Evolutionary conservation across 2,888 invertebrate genomes (phyloP).

Genomic region (Melikaiella ostensackeni): DNA sequence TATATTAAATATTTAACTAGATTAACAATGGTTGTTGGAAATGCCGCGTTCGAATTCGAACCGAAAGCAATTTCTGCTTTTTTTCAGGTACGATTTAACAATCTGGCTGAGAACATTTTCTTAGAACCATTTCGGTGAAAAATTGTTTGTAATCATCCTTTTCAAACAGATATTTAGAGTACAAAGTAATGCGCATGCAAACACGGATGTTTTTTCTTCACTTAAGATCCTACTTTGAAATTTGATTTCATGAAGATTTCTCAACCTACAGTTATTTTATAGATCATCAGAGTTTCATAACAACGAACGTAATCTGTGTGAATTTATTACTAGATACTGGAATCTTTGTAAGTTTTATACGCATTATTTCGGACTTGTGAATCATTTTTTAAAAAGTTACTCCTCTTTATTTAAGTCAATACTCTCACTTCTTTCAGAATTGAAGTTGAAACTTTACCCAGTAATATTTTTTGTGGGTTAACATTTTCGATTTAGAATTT

Average conservation of each 20-base stretch:
- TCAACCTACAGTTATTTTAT: neutral
- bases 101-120: neutral
- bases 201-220: constrained; percentile 8
- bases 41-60: constrained; percentile 25
- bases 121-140: neutral
- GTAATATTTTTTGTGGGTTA: neutral
- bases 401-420: no score
- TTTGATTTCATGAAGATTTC: neutral
- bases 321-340: neutral
- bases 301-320: neutral
- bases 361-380: neutral
- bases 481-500: neutral
- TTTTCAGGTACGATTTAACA: constrained; percentile 32
- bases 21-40: neutral
- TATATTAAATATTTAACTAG: neutral
- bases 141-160: neutral
- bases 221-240: neutral
- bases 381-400: neutral
- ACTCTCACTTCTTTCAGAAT: neutral
- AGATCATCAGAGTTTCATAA: neutral
- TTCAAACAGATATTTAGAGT: neutral
- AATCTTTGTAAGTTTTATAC: neutral
- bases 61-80: constrained; percentile 1
- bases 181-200: constrained; percentile 10
- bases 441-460: neutral